Evolutionary conservation across 92 coral and sea anemone genomes (phyloP).

Genomic region (Metridium senile): DNA sequence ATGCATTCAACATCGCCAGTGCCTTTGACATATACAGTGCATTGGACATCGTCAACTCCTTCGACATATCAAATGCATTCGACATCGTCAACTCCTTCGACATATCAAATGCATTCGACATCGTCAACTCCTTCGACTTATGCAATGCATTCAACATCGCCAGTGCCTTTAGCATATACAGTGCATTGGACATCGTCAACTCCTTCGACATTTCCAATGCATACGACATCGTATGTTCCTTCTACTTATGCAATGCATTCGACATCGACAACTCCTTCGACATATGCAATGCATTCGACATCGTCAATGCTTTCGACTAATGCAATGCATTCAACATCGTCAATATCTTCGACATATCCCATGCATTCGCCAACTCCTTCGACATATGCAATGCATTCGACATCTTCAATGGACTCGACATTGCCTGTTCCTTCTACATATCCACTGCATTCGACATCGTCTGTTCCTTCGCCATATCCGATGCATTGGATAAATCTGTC

Average conservation of each 20-base stretch:
- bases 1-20: background rate
- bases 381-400: too few species aligned
- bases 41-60: background rate
- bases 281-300: background rate
- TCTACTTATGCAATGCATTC: background rate
- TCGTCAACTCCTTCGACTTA: background rate
- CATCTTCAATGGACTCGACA: background rate
- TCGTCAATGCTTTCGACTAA: too few species aligned
- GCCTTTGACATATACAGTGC: background rate
- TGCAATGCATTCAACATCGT: background rate
- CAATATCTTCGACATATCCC: background rate
- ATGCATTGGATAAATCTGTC: too few species aligned
- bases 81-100: background rate
- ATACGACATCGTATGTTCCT: background rate
- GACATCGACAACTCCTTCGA: background rate
- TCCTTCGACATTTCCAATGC: background rate
- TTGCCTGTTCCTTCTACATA: background rate
- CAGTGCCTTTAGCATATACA: background rate
- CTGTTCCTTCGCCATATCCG: too few species aligned
- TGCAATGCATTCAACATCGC: background rate
- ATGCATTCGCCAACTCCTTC: background rate
- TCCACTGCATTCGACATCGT: background rate
- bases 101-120: background rate
- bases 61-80: background rate
- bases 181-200: background rate